A percentile compares a stretch with the other conserved stretches of the same genome.
phyloP scores from a whole-genome alignment of 2,113 vertebrate species.

The Acanthisitta chloris region DNA sequence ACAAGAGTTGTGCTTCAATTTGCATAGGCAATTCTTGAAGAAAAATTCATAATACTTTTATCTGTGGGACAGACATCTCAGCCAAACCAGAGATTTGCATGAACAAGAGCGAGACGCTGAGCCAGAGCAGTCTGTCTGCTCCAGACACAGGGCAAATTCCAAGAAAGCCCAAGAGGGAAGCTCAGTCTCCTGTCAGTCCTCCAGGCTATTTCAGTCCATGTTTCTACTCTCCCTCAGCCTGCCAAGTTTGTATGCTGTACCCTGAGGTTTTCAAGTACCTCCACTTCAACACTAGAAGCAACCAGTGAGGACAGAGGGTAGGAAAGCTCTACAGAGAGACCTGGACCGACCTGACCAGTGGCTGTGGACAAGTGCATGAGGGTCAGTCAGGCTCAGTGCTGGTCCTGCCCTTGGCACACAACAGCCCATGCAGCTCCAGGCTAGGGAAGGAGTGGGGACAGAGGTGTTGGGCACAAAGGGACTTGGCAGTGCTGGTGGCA shows the following conservation, averaged over 20 bases:
- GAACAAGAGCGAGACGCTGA: not conserved
- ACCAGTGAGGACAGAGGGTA: too few species aligned
- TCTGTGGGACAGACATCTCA: not conserved
- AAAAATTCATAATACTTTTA: not conserved
- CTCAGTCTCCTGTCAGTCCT: not conserved
- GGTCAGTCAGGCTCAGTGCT: too few species aligned
- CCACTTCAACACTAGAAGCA: not conserved
- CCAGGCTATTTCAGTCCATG: not conserved
- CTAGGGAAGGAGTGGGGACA: too few species aligned
- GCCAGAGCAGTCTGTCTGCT: not conserved
- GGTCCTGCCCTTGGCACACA: too few species aligned
- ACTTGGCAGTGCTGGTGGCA: too few species aligned
- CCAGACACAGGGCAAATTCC: not conserved
- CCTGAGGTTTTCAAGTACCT: not conserved
- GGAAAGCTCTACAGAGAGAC: too few species aligned
- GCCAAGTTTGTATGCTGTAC: not conserved
- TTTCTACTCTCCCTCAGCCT: not conserved
- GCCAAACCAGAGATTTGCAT: not conserved
- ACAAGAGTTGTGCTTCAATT: not conserved
- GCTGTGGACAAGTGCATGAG: too few species aligned
- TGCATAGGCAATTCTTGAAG: not conserved
- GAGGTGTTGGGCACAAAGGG: too few species aligned
- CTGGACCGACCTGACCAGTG: too few species aligned
- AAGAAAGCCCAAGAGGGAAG: not conserved
- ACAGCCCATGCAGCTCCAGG: too few species aligned